Percentiles rank a stretch among this genome's conserved stretches.
phyloP scores from a whole-genome alignment of 1,140 invertebrate species.

The Caenorhabditis tropicalis region DNA sequence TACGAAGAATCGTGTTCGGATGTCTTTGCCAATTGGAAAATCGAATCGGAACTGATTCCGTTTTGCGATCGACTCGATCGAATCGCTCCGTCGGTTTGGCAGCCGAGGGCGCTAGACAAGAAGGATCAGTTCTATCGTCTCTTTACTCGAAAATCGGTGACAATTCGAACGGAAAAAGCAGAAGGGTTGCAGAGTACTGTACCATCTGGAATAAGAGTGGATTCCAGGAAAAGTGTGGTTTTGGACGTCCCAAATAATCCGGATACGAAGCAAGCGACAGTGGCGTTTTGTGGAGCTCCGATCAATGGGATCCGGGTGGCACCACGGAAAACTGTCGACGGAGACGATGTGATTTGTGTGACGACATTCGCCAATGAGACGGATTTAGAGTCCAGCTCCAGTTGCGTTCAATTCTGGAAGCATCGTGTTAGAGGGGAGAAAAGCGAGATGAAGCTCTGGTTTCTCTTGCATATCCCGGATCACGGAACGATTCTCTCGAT shows the following conservation, averaged over 20 bases:
- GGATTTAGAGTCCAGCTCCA: not conserved
- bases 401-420: not conserved
- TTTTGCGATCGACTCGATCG: not conserved
- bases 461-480: not conserved
- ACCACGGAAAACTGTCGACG: not conserved
- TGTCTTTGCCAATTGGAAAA: conserved; percentile 1
- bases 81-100: not conserved
- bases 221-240: not conserved
- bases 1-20: not conserved
- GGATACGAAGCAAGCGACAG: not conserved
- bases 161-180: not conserved
- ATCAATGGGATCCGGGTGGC: not conserved
- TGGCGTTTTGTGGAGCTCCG: not conserved
- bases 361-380: not conserved
- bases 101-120: not conserved
- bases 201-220: not conserved
- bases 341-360: not conserved
- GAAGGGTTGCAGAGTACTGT: not conserved
- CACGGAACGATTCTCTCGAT: not conserved
- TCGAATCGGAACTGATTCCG: not conserved
- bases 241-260: not conserved
- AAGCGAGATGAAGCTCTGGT: not conserved
- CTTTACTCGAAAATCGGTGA: not conserved
- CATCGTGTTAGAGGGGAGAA: not conserved
- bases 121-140: not conserved